Conservation (phyloP, 2,888 invertebrate species). For the Phlogophora meticulosa region DNA sequence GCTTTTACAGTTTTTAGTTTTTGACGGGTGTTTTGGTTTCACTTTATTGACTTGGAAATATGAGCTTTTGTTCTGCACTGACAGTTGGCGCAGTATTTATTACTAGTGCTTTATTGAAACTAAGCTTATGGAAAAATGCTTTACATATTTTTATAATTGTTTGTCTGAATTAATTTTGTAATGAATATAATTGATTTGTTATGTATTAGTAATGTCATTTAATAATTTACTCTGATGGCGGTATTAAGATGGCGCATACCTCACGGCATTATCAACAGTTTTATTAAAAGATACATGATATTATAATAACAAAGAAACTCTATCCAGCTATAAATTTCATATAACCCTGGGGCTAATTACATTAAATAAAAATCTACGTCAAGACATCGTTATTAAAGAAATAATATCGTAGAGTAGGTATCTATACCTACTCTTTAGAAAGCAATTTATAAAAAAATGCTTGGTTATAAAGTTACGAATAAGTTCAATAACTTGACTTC, state of each 20-base stretch:
- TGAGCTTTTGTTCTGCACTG: constrained; percentile 33
- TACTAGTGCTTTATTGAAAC: constrained; percentile 7
- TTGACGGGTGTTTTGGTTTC: constrained; percentile 38
- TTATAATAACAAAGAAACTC: not conserved
- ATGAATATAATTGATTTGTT: no score
- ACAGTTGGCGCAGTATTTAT: constrained; percentile 6
- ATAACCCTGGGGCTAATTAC: no score
- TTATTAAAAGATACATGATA: not conserved
- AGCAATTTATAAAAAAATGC: not conserved
- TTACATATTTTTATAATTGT: not conserved
- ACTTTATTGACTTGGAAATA: constrained; percentile 27
- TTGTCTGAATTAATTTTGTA: not conserved
- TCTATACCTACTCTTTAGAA: not conserved
- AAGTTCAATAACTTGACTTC: not conserved
- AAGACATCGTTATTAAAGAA: not conserved
- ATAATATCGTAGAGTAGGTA: not conserved
- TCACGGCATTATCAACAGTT: not conserved
- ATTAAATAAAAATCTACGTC: not conserved
- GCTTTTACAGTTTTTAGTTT: constrained; percentile 51
- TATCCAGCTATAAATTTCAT: not conserved
- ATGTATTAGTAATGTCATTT: not conserved
- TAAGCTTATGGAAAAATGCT: no score
- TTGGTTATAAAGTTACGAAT: not conserved
- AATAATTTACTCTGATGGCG: not conserved
- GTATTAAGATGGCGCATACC: not conserved